Percentiles rank a stretch among this genome's conserved stretches.
phyloP scores from a whole-genome alignment of 2,797 vertebrate genomes.

The Thamnophis elegans region DNA sequence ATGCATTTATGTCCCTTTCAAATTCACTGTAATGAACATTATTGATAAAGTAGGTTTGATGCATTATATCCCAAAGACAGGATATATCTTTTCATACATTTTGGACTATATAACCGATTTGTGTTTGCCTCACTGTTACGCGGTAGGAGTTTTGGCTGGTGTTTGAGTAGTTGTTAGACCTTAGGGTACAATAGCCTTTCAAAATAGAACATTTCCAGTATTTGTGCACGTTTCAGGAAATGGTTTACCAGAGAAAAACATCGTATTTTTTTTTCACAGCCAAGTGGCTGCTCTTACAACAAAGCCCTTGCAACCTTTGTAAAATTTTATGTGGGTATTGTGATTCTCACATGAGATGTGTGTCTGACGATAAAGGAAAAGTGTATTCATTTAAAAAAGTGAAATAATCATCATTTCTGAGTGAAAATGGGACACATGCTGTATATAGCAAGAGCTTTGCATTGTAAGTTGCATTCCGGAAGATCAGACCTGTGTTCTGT shows the following conservation, averaged over 20 bases:
- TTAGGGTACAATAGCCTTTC: constrained; percentile 2
- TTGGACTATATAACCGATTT: constrained; percentile 17
- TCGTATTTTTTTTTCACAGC: not conserved
- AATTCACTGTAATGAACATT: not conserved
- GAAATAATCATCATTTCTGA: not conserved
- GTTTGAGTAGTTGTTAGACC: not conserved
- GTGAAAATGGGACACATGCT: not conserved
- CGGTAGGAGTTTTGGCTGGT: not conserved
- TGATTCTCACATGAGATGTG: not conserved
- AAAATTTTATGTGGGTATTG: not conserved
- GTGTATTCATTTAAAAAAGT: not conserved
- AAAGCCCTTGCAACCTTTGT: not conserved
- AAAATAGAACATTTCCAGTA: not conserved
- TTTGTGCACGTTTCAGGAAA: constrained; percentile 4
- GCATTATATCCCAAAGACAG: constrained; percentile 25
- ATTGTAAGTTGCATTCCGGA: not conserved
- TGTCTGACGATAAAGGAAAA: not conserved
- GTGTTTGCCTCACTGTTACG: constrained; percentile 7
- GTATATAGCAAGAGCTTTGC: not conserved
- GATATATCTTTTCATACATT: constrained; percentile 17
- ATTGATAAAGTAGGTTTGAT: not conserved
- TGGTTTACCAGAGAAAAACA: not conserved
- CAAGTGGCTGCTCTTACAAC: not conserved
- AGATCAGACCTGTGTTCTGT: not conserved
- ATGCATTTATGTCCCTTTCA: not conserved